Evolutionary conservation across 2,113 vertebrate genomes (phyloP).

Genomic region (Chlorodrepanis virens): DNA sequence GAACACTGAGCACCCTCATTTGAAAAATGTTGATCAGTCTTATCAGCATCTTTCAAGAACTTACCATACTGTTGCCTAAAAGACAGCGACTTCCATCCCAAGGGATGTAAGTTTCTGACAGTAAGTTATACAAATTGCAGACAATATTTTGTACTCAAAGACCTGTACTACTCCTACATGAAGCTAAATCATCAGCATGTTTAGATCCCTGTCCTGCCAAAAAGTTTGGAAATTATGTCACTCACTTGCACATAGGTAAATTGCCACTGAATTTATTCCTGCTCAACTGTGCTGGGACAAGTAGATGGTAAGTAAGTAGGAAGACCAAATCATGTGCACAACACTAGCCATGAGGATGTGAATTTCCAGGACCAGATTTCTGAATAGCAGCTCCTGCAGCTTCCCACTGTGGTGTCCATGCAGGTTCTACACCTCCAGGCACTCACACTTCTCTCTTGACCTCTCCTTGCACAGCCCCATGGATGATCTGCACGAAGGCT

Average conservation of each 20-base stretch:
- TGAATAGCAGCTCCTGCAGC: not conserved
- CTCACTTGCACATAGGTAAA: not conserved
- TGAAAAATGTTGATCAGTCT: not conserved
- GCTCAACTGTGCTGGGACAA: not conserved
- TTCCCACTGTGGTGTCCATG: not conserved
- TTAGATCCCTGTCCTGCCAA: not conserved
- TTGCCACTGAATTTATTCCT: not conserved
- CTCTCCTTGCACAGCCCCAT: not conserved
- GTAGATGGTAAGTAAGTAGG: not conserved
- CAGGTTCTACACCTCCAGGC: not conserved
- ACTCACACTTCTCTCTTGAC: not conserved
- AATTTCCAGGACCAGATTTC: not conserved
- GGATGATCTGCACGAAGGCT: not conserved
- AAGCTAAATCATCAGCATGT: not conserved
- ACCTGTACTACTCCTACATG: not conserved
- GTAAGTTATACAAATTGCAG: not conserved
- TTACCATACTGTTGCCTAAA: not conserved
- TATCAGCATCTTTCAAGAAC: not conserved
- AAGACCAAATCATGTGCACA: not conserved
- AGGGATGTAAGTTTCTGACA: not conserved
- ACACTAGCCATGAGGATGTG: fast-evolving
- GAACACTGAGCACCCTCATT: not conserved
- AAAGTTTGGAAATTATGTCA: not conserved
- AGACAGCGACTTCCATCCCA: not conserved
- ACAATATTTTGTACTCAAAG: not conserved